Base-by-base conservation (phyloP, 1,140 invertebrate species). In the Micrasema longulum region DNA sequence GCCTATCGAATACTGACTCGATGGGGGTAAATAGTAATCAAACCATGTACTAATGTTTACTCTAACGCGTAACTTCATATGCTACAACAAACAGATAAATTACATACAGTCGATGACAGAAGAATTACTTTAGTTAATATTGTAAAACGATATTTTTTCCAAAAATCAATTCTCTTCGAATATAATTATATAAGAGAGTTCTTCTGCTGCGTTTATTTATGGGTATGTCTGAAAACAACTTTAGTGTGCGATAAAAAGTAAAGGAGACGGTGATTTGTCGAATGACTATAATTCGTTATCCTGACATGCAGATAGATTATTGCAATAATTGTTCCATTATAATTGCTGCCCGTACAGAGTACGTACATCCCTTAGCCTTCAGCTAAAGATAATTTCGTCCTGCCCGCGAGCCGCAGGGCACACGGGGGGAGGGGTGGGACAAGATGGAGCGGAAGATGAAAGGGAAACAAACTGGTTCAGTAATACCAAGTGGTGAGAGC, bases 291-390 rank as follows among this genome's bases (percentile, higher is more conserved):
- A 55, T 55, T 55, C 52, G 43, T 64, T 47, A 64, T 45, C 16
- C 60, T 18, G 12, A 12, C 16, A 64, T 23, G 60, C 60, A 64
- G 16, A 64, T 47, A 57, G 53, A 14, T 57, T 52, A 31, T 66
- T 66, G 47, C 35, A 62, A 47, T 60, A 69, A 57, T 69, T 23
- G 60, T 69, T 53, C 41, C 16, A 53, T 45, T 62, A 47, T 73
- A 73, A 73, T 73, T 73, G 71, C 65, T 48, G 47, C 66, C 16
- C 26, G 36, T 18, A 38, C 55, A 60, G 22, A 23, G 26, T 31
- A 31, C 26, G 26, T 31, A 52, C 48, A 60, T 41, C 50, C 48
- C 71, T 41, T 31, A 26, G 48, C 45, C 38, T 18, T 22, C 38
- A 38, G 31, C 53, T 38, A 12, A 43, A 20, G 71, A 68, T 72